These are phyloP conservation scores for Acrocephalus arundinaceus DNA, from an alignment of 2,113 vertebrate genomes.

Conservation along the genomic window DNA sequence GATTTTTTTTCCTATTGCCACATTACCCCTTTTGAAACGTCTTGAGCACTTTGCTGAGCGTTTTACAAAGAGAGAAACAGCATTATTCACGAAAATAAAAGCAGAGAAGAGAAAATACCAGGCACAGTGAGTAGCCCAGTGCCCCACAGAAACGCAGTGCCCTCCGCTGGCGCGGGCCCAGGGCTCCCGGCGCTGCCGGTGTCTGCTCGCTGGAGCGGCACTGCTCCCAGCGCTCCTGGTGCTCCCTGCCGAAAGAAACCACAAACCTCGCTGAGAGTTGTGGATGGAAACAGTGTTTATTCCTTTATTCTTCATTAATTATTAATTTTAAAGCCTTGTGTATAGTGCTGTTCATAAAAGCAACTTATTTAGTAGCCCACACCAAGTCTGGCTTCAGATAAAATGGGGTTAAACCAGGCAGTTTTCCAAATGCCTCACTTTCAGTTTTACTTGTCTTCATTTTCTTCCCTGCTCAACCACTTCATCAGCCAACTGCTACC, in stretches of 20 bases:
- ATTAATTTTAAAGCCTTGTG: not conserved
- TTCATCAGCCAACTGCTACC: slow-evolving; percentile 37
- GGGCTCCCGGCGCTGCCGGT: fast-evolving
- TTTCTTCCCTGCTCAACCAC: slow-evolving; percentile 17
- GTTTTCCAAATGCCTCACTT: slow-evolving; percentile 22
- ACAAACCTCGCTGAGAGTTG: fast-evolving
- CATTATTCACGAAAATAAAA: not conserved
- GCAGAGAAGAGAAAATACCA: not conserved
- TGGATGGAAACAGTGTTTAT: not conserved
- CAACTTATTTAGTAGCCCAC: not conserved
- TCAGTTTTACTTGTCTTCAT: slow-evolving; percentile 39
- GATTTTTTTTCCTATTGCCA: not conserved
- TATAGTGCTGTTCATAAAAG: not conserved
- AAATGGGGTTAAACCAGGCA: not conserved
- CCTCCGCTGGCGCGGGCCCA: fast-evolving
- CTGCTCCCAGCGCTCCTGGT: not conserved
- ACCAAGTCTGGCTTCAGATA: not conserved
- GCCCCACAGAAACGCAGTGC: not conserved
- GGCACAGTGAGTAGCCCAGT: not conserved
- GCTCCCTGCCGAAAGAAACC: not conserved
- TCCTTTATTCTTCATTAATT: not conserved
- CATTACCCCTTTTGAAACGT: not conserved
- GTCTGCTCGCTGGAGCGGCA: not conserved
- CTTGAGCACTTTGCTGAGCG: not conserved
- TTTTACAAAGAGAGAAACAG: not conserved